A percentile compares a stretch with the other conserved stretches of the same genome.
phyloP scores from a whole-genome alignment of 1,140 invertebrate genomes.

The Diabrotica undecimpunctata region DNA sequence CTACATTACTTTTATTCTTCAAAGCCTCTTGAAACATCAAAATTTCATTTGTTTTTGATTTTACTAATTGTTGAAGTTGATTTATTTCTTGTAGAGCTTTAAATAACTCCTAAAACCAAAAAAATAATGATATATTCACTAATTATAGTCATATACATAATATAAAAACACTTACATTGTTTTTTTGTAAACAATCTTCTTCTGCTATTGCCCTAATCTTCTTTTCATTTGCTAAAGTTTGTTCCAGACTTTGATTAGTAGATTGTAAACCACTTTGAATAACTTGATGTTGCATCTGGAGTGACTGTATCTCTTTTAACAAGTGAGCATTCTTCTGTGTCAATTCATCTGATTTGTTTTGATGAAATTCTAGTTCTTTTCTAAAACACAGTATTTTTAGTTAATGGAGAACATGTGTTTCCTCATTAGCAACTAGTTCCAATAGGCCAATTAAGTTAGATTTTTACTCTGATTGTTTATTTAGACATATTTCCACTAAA shows the following conservation, averaged over 20 bases:
- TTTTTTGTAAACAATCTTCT: constrained; percentile 55
- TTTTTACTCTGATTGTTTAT: too few species aligned
- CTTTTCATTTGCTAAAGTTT: constrained; percentile 55
- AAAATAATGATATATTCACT: background rate
- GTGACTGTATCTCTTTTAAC: constrained; percentile 53
- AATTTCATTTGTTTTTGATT: constrained; percentile 28
- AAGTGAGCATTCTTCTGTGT: constrained; percentile 54
- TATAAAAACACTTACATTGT: constrained; percentile 45
- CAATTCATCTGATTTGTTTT: constrained; percentile 58
- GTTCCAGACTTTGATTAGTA: constrained; percentile 49
- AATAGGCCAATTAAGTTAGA: too few species aligned
- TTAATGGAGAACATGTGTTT: background rate
- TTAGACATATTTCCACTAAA: too few species aligned
- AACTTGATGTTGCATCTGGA: constrained; percentile 41
- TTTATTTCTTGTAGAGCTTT: constrained; percentile 38
- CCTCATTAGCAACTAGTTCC: too few species aligned
- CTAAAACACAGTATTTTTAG: constrained; percentile 32
- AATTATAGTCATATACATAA: too few species aligned
- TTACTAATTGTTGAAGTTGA: constrained; percentile 51
- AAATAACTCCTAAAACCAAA: constrained; percentile 55
- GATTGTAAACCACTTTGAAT: constrained; percentile 35
- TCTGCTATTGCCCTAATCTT: constrained; percentile 55
- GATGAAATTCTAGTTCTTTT: constrained; percentile 60
- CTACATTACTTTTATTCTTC: constrained; percentile 21
- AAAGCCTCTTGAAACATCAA: constrained; percentile 27